Evolutionary conservation across 1,140 invertebrate genomes (phyloP).

Genomic region (Acyrthosiphon pisum): DNA sequence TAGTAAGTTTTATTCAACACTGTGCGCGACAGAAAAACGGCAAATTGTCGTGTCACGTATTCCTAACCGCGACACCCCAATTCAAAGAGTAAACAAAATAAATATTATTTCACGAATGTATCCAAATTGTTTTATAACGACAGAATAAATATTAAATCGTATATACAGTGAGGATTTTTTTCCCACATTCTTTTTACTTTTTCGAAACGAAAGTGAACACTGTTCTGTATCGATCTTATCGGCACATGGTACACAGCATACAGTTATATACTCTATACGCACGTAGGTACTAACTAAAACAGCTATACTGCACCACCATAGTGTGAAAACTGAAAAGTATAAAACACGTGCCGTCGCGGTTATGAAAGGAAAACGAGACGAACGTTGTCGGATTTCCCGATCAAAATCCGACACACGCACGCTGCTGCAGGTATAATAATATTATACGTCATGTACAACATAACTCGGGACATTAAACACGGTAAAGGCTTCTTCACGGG

Average conservation of each 20-base stretch:
- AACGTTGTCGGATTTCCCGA: neutral
- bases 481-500: neutral
- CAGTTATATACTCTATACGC: neutral
- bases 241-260: neutral
- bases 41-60: neutral
- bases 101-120: conserved; percentile 3
- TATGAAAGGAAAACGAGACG: neutral
- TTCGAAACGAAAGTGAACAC: neutral
- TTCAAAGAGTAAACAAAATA: neutral
- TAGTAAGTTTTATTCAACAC: neutral
- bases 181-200: neutral
- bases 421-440: neutral
- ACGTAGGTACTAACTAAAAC: too few species aligned
- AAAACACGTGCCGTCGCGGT: neutral
- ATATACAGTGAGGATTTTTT: neutral
- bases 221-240: neutral
- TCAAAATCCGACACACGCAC: neutral
- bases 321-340: neutral
- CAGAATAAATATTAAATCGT: conserved; percentile 6
- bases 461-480: neutral
- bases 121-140: neutral
- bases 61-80: neutral
- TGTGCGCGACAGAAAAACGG: neutral
- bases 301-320: neutral
- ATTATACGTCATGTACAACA: neutral